Conservation (phyloP, 2,797 vertebrate genomes). For the Sebastes elongatus region DNA sequence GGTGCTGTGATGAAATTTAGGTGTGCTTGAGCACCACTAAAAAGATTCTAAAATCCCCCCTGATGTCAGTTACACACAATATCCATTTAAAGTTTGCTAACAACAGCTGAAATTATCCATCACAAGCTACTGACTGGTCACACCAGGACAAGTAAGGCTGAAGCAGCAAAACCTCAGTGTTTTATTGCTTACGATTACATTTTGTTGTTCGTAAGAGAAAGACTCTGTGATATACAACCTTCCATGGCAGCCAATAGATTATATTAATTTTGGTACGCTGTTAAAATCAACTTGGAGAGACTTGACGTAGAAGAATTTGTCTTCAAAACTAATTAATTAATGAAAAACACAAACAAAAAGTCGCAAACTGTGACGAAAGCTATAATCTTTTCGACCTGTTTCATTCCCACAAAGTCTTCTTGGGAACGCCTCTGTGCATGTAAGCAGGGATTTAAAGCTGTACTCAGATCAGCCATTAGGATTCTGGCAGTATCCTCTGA, state of each 20-base stretch:
- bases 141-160: neutral
- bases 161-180: neutral
- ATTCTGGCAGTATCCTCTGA: slow-evolving; percentile 12
- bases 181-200: neutral
- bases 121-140: neutral
- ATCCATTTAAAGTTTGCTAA: neutral
- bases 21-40: no score
- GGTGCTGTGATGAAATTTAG: no score
- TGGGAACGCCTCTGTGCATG: neutral
- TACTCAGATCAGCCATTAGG: neutral
- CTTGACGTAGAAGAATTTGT: neutral
- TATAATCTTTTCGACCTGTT: neutral
- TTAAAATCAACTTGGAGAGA: neutral
- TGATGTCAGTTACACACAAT: neutral
- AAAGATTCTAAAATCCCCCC: accelerated
- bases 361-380: neutral
- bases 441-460: neutral
- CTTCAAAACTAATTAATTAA: neutral
- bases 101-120: neutral
- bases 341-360: neutral
- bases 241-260: neutral
- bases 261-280: neutral
- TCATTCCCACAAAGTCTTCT: neutral
- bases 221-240: neutral
- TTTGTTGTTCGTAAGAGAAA: no score